Evolutionary conservation across 2,888 invertebrate species (phyloP), one percentile per base, ranked within the genome.

Genomic region (Nasonia oneida): DNA sequence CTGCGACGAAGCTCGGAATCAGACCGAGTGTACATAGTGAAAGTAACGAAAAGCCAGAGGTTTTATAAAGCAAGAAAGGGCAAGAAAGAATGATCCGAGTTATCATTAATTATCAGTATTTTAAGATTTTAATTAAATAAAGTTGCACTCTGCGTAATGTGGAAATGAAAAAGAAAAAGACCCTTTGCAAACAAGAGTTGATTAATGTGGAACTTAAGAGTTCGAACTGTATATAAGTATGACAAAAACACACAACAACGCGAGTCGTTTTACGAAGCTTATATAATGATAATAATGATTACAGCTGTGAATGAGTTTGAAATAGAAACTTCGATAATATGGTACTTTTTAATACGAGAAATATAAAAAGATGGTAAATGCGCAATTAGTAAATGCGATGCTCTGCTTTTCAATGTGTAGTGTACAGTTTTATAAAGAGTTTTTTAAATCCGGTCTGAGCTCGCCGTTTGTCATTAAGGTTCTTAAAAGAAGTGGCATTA

Each of bases 101-200:
- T 86, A 83, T 86, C 80, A 84, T 83, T 70, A 85, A 84, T 89
- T 88, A 87, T 89, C 89, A 89, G 89, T 89, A 89, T 89, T 89
- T 87, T 88, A 88, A 88, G 87, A 74, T 81, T 86, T 79, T 83
- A 80, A 80, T 83, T 77, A 53, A 81, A 85, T 86, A 84, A 86
- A 86, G 73, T 78, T 67, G 61, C 64, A 80, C 83, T 80, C n/a
- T 76, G 75, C 75, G 80, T 84, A 84, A 77, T 18, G n/a, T 42
- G 79, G 14, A 81, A 67, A 53, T 39, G n/a, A 42, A 23, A 6
- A 29, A 29, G 29, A 64, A 42, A 78, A 77, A 50, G 47, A 47
- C 61, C 78, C 71, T 84, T 82, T 83, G 33, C 33, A 83, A 82
- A 64, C 57, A 39, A 64, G 39, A 78, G 39, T 61, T 81, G 73